Base-by-base conservation (phyloP, 2,888 invertebrate genomes). In the Theretra japonica region DNA sequence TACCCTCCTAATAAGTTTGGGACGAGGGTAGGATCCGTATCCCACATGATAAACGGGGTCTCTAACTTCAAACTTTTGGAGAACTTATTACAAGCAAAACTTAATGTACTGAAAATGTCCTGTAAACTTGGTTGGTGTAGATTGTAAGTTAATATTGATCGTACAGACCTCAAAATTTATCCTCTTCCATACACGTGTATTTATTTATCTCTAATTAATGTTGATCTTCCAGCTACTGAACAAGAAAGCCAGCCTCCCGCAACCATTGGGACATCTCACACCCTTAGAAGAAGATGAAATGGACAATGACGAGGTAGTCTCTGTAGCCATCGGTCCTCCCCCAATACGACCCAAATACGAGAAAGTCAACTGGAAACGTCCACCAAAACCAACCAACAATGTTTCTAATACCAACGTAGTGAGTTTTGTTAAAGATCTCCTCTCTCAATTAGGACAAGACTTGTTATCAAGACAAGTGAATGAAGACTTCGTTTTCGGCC, bases 401-500 rank as follows among this genome's bases (percentile, higher is more conserved):
- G 21, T 75, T 2, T 73, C 75, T 0, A 80, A 80, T 50, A n/a
- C 73, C 0, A 79, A 84, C 62, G 86, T 86, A 0, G 77, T 85
- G 0, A 84, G 82, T 33, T 75, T 94, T 0, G 83, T 94, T 0
- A 92, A 86, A 80, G 88, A 93, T 15, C 75, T 94, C 0, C 75
- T 94, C 0, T 74, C 83, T 1, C 86, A 92, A 77, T 72, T 94
- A 0, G 92, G 90, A 0, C 84, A 86, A 75, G 93, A 94, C 65
- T 87, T 94, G 17, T 19, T 94, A 11, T 81, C 84, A 0, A 85
- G 84, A 57, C 87, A 92, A 76, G 87, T 93, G 0, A 90, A 84
- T n/a, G 94, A 94, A 77, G 90, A 93, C 53, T 93, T 93, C n/a
- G 86, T 93, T 0, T 94, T 94, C 48, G 94, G 94, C n/a, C 94